These are phyloP conservation scores for Anas bernieri DNA, from an alignment of 2,797 vertebrate species.

Conservation along the genomic window DNA sequence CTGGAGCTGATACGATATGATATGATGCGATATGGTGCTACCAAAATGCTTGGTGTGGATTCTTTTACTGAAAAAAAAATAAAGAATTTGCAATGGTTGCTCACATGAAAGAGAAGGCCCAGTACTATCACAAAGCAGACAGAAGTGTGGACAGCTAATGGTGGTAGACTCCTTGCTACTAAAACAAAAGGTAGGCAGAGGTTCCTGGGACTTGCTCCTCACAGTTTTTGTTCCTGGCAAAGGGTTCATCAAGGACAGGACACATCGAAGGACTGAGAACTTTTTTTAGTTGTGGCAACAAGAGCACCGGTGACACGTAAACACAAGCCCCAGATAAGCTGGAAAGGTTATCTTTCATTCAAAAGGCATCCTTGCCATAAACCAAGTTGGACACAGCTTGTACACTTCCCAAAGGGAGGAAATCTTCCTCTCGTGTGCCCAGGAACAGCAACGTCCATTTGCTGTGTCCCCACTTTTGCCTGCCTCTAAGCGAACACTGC, in stretches of 20 bases:
- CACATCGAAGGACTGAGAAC: not conserved
- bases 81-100: not conserved
- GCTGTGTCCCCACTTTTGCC: not conserved
- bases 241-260: not conserved
- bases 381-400: not conserved
- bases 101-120: not conserved
- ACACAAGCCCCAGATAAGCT: not conserved
- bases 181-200: conserved; percentile 42
- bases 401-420: not conserved
- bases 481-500: not conserved
- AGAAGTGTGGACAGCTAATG: not conserved
- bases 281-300: conserved; percentile 26
- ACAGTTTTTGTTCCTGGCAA: conserved; percentile 1
- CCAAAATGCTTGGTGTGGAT: not conserved
- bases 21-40: not conserved
- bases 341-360: conserved; percentile 16
- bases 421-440: not conserved
- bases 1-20: not conserved
- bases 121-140: not conserved
- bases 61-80: not conserved
- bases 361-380: not conserved
- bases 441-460: not conserved
- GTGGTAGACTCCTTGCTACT: not conserved
- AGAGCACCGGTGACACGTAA: not conserved
- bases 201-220: not conserved